Evolutionary conservation across 2,113 vertebrate genomes (phyloP).

Genomic region (human (Homo sapiens)): DNA sequence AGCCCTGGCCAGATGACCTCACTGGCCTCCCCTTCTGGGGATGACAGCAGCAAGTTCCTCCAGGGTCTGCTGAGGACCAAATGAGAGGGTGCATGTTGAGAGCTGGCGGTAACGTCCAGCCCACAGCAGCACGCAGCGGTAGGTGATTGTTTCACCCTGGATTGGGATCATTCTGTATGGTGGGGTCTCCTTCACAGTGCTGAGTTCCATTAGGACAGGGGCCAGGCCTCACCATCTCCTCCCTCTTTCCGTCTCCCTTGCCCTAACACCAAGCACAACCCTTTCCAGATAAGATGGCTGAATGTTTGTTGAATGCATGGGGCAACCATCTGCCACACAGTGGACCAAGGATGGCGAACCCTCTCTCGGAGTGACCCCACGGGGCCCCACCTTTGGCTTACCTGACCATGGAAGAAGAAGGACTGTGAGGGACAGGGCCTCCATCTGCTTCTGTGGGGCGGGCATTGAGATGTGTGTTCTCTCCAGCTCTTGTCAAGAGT

Average conservation of each 20-base stretch:
- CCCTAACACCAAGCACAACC: not conserved
- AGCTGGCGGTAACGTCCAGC: too few species aligned
- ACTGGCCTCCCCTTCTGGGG: not conserved
- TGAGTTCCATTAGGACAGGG: not conserved
- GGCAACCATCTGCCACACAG: not conserved
- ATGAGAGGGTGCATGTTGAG: accelerated
- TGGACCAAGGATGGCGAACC: not conserved
- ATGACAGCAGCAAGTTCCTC: not conserved
- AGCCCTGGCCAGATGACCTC: not conserved
- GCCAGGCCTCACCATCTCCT: not conserved
- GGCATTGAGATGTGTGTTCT: constrained; percentile 71
- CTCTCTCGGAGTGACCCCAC: not conserved
- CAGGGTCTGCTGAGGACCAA: not conserved
- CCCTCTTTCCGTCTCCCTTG: not conserved
- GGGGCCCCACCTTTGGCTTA: not conserved
- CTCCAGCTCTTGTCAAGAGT: constrained; percentile 67
- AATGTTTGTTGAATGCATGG: not conserved
- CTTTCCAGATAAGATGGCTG: not conserved
- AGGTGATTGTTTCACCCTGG: too few species aligned
- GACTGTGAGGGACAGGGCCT: not conserved
- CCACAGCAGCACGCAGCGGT: accelerated
- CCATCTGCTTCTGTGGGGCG: not conserved
- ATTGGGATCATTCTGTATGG: accelerated
- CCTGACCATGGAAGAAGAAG: not conserved
- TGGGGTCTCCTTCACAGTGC: not conserved